These are phyloP conservation scores for Unio delphinus DNA, from an alignment of 2,888 invertebrate species.

Conservation along the genomic window DNA sequence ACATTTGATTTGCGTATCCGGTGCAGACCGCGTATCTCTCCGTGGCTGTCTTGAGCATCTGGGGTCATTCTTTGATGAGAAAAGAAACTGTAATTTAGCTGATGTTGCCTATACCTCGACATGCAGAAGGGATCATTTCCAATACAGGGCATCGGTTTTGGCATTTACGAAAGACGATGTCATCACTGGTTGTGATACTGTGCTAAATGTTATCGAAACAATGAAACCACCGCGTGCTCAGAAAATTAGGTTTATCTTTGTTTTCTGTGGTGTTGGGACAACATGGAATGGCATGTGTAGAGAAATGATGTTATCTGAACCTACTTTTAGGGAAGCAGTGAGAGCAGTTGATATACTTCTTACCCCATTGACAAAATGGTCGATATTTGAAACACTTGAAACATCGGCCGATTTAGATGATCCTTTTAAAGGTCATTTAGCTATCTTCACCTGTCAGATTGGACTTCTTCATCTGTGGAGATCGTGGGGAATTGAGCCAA, in stretches of 20 bases:
- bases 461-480: constrained; percentile 27
- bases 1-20: constrained; percentile 20
- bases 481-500: constrained; percentile 32
- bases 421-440: constrained; percentile 37
- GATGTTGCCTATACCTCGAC: constrained; percentile 11
- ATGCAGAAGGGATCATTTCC: constrained; percentile 18
- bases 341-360: constrained; percentile 23
- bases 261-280: constrained; percentile 50
- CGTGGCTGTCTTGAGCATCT: constrained; percentile 2
- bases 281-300: constrained; percentile 46
- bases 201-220: not conserved
- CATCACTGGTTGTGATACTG: not conserved
- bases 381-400: constrained; percentile 22
- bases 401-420: constrained; percentile 24
- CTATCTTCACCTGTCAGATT: constrained; percentile 47
- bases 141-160: constrained; percentile 20
- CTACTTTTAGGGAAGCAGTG: constrained; percentile 26
- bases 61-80: constrained; percentile 2
- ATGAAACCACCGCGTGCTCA: not conserved
- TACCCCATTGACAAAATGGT: constrained; percentile 12
- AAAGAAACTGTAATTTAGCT: constrained; percentile 1
- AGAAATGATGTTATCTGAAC: constrained; percentile 20
- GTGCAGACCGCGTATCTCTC: constrained; percentile 5
- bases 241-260: constrained; percentile 30
- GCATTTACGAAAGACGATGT: constrained; percentile 15